Evolutionary conservation across 1,140 invertebrate species (phyloP).

Genomic region (Eulimnadia texana): DNA sequence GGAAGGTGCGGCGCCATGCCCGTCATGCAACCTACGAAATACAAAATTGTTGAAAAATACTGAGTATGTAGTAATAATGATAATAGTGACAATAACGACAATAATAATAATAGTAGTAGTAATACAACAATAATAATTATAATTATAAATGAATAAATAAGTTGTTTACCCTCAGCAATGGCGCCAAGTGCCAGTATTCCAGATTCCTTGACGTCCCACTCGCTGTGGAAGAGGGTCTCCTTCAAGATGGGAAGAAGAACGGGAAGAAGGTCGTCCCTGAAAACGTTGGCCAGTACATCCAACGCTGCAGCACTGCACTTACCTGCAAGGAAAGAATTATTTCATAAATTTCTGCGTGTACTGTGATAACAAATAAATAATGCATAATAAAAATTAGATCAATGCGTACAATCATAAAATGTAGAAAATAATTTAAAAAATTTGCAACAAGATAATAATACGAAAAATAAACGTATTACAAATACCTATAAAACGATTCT

Average conservation of each 20-base stretch:
- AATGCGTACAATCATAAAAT: too few relatives aligned
- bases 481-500: too few relatives aligned
- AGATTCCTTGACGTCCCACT: conserved; percentile 95
- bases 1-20: conserved; percentile 93
- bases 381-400: background rate
- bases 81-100: conserved; percentile 7
- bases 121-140: conserved; percentile 7
- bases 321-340: too few relatives aligned
- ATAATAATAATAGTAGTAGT: too few relatives aligned
- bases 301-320: conserved; percentile 97
- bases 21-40: conserved; percentile 64
- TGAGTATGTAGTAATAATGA: conserved; percentile 2
- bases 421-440: background rate
- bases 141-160: background rate
- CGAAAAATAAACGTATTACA: background rate
- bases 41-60: conserved; percentile 4
- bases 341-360: background rate
- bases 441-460: background rate
- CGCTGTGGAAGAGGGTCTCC: conserved; percentile 86
- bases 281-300: conserved; percentile 94
- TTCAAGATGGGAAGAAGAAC: conserved; percentile 91
- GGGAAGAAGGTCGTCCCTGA: conserved; percentile 84
- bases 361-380: background rate
- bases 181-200: conserved; percentile 91
- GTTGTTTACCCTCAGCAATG: conserved; percentile 84